phyloP scores from a whole-genome alignment of 2,113 vertebrate genomes.

The Mesitornis unicolor region DNA sequence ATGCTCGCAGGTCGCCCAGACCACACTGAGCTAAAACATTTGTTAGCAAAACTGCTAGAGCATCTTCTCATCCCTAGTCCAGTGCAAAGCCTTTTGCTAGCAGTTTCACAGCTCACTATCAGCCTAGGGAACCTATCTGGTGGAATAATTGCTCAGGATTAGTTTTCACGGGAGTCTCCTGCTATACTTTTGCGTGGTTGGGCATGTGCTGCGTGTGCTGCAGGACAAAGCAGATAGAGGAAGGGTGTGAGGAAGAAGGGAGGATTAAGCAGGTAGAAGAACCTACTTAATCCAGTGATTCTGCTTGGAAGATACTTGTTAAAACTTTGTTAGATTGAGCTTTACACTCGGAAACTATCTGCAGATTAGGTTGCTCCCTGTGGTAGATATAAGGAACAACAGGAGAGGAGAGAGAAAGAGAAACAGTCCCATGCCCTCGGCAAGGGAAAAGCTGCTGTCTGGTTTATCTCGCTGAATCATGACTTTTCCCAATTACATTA shows the following conservation, averaged over 20 bases:
- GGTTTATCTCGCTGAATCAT: background rate
- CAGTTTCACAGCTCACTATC: fast-evolving
- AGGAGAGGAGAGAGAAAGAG: background rate
- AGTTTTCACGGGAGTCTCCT: background rate
- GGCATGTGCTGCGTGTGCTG: no score
- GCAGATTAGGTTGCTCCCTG: background rate
- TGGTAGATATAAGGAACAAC: background rate
- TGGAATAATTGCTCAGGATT: background rate
- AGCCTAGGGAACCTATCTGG: background rate
- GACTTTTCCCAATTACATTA: background rate
- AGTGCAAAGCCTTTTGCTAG: background rate
- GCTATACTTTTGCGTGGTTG: background rate
- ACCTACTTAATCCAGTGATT: background rate
- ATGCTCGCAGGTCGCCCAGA: fast-evolving
- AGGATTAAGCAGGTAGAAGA: background rate
- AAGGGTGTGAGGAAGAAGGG: background rate
- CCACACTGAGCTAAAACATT: background rate
- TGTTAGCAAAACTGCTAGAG: background rate
- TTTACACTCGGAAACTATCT: background rate
- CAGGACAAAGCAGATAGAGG: background rate
- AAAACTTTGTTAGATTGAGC: background rate
- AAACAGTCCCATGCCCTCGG: background rate
- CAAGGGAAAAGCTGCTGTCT: background rate
- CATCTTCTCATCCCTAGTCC: background rate
- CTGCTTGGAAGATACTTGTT: background rate